phyloP scores from a whole-genome alignment of 2,797 vertebrate species.

The Lepus townsendii region DNA sequence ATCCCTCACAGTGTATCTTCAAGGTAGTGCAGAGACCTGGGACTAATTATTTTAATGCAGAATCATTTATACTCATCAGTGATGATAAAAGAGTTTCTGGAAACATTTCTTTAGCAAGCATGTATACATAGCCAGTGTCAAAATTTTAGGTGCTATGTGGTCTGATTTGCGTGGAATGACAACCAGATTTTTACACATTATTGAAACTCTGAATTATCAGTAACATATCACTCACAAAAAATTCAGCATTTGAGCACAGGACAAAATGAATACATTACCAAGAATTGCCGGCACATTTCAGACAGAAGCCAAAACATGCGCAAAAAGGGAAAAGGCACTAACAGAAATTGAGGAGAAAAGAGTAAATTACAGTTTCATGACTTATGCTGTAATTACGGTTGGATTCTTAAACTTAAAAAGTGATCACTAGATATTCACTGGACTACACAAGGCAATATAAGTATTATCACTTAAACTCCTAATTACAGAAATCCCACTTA shows the following conservation, averaged over 20 bases:
- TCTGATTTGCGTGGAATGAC: constrained; percentile 37
- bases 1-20: constrained; percentile 27
- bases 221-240: constrained; percentile 59
- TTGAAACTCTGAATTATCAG: constrained; percentile 49
- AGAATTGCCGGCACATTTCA: constrained; percentile 79
- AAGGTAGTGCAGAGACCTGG: constrained; percentile 6
- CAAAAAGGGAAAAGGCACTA: constrained; percentile 78
- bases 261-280: constrained; percentile 77
- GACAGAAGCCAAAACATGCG: constrained; percentile 83
- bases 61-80: constrained; percentile 11
- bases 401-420: constrained; percentile 70
- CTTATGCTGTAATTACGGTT: constrained; percentile 59
- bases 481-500: constrained; percentile 58
- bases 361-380: constrained; percentile 63
- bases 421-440: constrained; percentile 67
- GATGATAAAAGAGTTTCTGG: constrained; percentile 39
- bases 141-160: constrained; percentile 44
- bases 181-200: constrained; percentile 33
- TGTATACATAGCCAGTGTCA: constrained; percentile 56
- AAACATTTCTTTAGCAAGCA: constrained; percentile 69
- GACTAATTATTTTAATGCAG: not conserved
- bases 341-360: constrained; percentile 79
- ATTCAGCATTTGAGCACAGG: constrained; percentile 68
- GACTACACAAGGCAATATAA: constrained; percentile 56
- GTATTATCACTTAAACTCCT: constrained; percentile 63